Base-by-base conservation (phyloP, 2,113 vertebrate genomes). In the Callorhinus ursinus region DNA sequence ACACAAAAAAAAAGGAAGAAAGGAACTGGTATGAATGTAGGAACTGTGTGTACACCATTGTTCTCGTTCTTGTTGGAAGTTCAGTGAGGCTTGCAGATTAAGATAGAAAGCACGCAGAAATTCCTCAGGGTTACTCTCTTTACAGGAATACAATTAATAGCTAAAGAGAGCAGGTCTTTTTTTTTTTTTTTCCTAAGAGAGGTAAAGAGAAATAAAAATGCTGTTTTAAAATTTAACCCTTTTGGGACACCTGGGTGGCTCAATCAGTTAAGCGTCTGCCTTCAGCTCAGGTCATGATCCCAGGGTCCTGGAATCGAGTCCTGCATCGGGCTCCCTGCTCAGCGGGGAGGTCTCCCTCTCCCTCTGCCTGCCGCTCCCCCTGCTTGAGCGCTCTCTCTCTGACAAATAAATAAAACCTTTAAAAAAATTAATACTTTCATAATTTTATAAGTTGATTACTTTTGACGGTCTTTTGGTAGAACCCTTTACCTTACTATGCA, bases 41-140 rank as follows among this genome's bases (percentile, higher is more conserved):
- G 90, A 97, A 98, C 97, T 98, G 96, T 98, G 97, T 97, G 92
- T 96, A 7, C 2, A 11, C 95, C 97, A 97, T 98, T 99, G 98
- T 99, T 98, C 95, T 33, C 9, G 26, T 9, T 49, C 26, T 82
- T 36, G 13, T 8, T 92, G 95, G 98, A 91, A 80, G 96, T 93
- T 98, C 98, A 97, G n/a, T 55, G 55, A 88, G 96, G 83, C 96
- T 96, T 96, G 91, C 57, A 98, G 97, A 98, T 98, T 76, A 98
- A 98, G 97, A 93, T 92, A 97, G 84, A 94, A 97, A 98, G 67
- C 97, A 93, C 97, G 92, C 49, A 98, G 89, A 71, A 98, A 98
- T 96, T 97, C 96, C 98, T 97, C 98, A 98, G 74, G 31, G 74
- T 97, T 97, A 97, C 96, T 98, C 97, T 98, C 96, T 98, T 88